Evolutionary conservation across 2,797 vertebrate species (phyloP).

Genomic region (Falco rusticolus): DNA sequence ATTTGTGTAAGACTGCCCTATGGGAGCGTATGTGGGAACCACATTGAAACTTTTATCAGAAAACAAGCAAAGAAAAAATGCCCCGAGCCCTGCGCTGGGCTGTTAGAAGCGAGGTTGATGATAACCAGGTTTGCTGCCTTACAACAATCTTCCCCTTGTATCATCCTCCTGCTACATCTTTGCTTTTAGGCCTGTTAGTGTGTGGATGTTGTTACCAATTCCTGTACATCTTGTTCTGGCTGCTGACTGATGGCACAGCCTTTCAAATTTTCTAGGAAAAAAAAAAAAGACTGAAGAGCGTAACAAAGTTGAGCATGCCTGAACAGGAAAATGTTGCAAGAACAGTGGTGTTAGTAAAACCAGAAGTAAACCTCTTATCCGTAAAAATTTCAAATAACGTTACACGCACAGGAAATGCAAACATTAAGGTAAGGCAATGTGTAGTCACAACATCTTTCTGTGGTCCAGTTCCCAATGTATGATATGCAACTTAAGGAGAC

Average conservation of each 20-base stretch:
- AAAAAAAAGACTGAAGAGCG: background rate
- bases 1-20: constrained; percentile 72
- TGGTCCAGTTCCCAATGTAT: background rate
- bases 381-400: background rate
- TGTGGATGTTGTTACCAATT: background rate
- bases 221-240: background rate
- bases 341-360: background rate
- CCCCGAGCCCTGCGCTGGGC: background rate
- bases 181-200: background rate
- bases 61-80: constrained; percentile 35
- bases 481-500: background rate
- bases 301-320: background rate
- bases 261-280: background rate
- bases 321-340: background rate
- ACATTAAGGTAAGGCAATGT: background rate
- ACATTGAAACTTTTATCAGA: constrained; percentile 75
- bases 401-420: background rate
- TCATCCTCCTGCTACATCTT: background rate
- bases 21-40: constrained; percentile 73
- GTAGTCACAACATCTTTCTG: background rate
- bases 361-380: background rate
- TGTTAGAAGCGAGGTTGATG: background rate
- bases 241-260: background rate
- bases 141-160: accelerated
- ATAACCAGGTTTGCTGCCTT: background rate